Percentiles rank a stretch among this genome's conserved stretches.
phyloP scores from a whole-genome alignment of 2,888 invertebrate genomes.

The Branchellion lobata region DNA sequence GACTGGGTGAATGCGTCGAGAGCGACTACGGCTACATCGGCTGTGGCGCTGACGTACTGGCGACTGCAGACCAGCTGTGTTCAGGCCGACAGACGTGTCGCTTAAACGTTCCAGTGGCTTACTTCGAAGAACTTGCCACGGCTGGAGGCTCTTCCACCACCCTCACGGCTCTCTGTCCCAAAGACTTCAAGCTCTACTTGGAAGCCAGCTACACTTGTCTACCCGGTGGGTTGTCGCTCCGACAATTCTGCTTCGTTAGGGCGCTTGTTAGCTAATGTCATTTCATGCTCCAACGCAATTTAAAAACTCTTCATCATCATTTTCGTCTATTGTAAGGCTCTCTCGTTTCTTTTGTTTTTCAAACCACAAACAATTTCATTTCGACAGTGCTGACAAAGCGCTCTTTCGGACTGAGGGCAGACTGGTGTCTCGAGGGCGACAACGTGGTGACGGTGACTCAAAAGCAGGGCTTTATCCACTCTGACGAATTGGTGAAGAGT shows the following conservation, averaged over 20 bases:
- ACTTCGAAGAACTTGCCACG: slow-evolving; percentile 19
- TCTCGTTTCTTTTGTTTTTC: background rate
- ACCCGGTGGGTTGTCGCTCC: slow-evolving; percentile 26
- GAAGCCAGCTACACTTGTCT: slow-evolving; percentile 42
- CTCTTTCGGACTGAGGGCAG: background rate
- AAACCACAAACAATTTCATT: background rate
- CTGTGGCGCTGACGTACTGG: slow-evolving; percentile 40
- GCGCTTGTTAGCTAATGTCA: too few species aligned
- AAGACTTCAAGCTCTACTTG: slow-evolving; percentile 43
- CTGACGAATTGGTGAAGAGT: background rate
- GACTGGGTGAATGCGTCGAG: slow-evolving; percentile 39
- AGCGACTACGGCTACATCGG: slow-evolving; percentile 47
- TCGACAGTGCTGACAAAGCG: background rate
- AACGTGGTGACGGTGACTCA: background rate
- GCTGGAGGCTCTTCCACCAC: background rate
- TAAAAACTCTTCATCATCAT: too few species aligned
- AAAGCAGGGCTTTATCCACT: background rate
- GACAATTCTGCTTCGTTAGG: too few species aligned
- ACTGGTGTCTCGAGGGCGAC: background rate
- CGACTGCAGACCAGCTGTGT: slow-evolving; percentile 42
- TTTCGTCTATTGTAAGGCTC: too few species aligned
- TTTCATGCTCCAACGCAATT: too few species aligned
- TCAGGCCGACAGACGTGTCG: slow-evolving; percentile 39
- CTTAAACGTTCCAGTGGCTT: slow-evolving; percentile 35
- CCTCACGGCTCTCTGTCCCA: slow-evolving; percentile 16